Evolutionary conservation across 2,797 vertebrate genomes (phyloP).

Genomic region (Rachycentron canadum): DNA sequence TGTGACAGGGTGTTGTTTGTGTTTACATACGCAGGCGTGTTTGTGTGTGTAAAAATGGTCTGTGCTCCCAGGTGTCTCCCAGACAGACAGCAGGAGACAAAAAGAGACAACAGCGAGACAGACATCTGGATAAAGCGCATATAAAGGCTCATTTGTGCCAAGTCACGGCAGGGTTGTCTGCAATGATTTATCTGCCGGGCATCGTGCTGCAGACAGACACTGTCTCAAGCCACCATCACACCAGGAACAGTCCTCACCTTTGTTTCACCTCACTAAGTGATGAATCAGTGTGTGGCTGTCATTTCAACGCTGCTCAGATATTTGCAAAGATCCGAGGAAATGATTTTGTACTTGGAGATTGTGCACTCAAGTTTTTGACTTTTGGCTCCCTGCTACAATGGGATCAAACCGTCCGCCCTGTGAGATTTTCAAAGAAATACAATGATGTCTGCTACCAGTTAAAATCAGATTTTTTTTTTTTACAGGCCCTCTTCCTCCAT

Average conservation of each 20-base stretch:
- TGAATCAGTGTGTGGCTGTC: slow-evolving; percentile 26
- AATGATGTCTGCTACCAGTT: background rate
- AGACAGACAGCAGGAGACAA: slow-evolving; percentile 6
- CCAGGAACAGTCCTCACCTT: slow-evolving; percentile 34
- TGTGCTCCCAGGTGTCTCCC: slow-evolving; percentile 1
- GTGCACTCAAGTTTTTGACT: background rate
- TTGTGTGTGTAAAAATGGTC: background rate
- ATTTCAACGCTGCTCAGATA: slow-evolving; percentile 27
- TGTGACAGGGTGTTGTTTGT: background rate
- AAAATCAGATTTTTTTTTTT: background rate
- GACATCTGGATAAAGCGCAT: slow-evolving; percentile 29
- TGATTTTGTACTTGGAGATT: slow-evolving; percentile 9
- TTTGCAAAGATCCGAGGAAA: slow-evolving; percentile 16
- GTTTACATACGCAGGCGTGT: background rate
- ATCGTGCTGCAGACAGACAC: slow-evolving; percentile 46
- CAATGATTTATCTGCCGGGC: slow-evolving; percentile 53
- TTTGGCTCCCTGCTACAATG: background rate
- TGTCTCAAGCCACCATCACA: slow-evolving; percentile 41
- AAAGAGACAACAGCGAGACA: background rate
- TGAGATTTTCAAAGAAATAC: background rate
- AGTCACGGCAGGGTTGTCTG: slow-evolving; percentile 26
- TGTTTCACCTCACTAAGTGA: slow-evolving; percentile 40
- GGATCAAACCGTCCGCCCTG: background rate
- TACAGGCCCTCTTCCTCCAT: background rate
- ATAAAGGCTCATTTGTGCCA: slow-evolving; percentile 50